Percentiles rank a stretch among this genome's conserved stretches.
phyloP scores from a whole-genome alignment of 2,888 invertebrate species.

The Trissoscelio sp. region DNA sequence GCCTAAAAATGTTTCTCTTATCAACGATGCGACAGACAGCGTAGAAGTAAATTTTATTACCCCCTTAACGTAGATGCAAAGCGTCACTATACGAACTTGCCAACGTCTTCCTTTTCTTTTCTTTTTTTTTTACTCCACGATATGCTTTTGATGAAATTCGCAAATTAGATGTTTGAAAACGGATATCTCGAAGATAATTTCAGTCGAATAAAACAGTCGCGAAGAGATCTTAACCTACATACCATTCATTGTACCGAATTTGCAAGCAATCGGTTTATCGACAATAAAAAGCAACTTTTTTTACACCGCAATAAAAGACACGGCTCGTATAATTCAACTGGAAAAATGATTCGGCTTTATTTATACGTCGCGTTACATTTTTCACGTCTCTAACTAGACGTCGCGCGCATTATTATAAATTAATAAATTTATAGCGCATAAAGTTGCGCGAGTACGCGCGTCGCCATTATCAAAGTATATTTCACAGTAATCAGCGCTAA shows the following conservation, averaged over 20 bases:
- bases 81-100: neutral
- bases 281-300: conserved; percentile 10
- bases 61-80: conserved; percentile 16
- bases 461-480: conserved; percentile 32
- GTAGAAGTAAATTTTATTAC: conserved; percentile 44
- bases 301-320: conserved; percentile 12
- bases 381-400: neutral
- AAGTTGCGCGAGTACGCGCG: conserved; percentile 2
- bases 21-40: conserved; percentile 26
- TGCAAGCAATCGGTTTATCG: conserved; percentile 14
- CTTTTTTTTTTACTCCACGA: neutral
- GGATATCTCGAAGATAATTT: neutral
- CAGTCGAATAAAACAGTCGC: neutral
- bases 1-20: conserved; percentile 45
- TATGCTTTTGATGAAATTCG: conserved; percentile 1
- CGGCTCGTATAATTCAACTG: conserved; percentile 7
- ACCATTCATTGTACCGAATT: conserved; percentile 7
- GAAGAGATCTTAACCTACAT: neutral
- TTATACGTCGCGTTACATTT: conserved; percentile 3
- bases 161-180: conserved; percentile 4
- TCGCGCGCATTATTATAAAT: conserved; percentile 2
- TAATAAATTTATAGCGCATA: conserved; percentile 23
- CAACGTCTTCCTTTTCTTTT: neutral
- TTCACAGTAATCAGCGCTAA: conserved; percentile 46
- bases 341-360: conserved; percentile 17